Conservation (phyloP, 2,113 vertebrate genomes). For the Falco punctatus region DNA sequence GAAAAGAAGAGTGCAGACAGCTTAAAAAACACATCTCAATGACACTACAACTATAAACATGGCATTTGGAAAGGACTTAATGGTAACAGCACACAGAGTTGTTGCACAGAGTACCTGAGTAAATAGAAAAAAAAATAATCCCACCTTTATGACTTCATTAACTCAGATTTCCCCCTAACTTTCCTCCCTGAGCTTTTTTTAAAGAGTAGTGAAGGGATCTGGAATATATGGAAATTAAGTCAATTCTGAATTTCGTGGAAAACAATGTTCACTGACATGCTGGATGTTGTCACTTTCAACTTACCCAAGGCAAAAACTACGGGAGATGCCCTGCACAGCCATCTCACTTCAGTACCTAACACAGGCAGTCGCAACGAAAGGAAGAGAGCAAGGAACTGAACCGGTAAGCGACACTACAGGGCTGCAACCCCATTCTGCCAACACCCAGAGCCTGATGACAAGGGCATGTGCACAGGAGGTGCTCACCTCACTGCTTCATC, state of each 20-base stretch:
- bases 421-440: constrained; percentile 58
- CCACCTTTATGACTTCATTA: neutral
- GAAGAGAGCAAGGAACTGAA: neutral
- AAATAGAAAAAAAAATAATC: neutral
- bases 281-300: neutral
- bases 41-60: neutral
- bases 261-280: neutral
- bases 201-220: neutral
- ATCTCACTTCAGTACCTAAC: neutral
- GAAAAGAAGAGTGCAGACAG: neutral
- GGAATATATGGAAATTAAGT: neutral
- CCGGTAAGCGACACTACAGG: neutral
- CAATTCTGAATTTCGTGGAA: neutral
- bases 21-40: neutral
- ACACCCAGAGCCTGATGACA: neutral
- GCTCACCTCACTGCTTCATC: neutral
- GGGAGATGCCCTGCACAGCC: neutral
- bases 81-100: neutral
- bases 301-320: neutral
- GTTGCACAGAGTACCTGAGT: neutral
- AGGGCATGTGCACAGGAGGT: neutral
- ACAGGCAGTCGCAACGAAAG: neutral
- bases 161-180: neutral
- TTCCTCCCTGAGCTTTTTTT: neutral
- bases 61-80: neutral